Percentiles rank a stretch among this genome's conserved stretches.
These are phyloP conservation scores for Argyrosomus regius DNA, from an alignment of 2,797 vertebrate species.

Conservation along the genomic window DNA sequence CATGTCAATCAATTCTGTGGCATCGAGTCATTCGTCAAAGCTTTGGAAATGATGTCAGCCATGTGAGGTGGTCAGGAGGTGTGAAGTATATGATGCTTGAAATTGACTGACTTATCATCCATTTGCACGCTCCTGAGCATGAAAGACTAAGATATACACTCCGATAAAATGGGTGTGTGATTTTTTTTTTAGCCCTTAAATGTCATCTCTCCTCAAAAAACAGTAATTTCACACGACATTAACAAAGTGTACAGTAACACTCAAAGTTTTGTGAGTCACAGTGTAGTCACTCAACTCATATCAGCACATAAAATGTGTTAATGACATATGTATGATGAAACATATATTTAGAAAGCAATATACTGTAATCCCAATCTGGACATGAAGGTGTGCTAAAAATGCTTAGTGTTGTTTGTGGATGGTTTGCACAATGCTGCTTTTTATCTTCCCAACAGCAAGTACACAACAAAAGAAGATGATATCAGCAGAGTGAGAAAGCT, in stretches of 20 bases:
- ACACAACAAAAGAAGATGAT: slow-evolving; percentile 21
- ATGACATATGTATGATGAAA: neutral
- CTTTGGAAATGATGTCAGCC: slow-evolving; percentile 45
- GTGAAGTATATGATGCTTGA: slow-evolving; percentile 1
- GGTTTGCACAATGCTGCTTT: neutral
- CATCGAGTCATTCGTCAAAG: neutral
- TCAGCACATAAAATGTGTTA: neutral
- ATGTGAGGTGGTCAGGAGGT: slow-evolving; percentile 11
- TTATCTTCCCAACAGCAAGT: neutral
- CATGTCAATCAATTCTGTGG: no score
- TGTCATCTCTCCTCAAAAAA: neutral
- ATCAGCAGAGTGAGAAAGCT: slow-evolving; percentile 25
- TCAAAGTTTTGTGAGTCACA: neutral
- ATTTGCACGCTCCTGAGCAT: neutral
- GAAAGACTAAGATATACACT: neutral
- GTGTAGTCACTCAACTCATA: neutral
- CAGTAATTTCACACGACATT: neutral
- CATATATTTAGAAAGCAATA: neutral
- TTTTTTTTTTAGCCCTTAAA: slow-evolving; percentile 4
- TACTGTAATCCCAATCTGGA: neutral
- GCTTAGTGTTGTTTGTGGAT: neutral
- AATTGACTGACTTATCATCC: slow-evolving; percentile 11
- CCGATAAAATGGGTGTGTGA: neutral
- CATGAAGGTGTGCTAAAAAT: neutral
- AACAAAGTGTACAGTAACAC: neutral